Base-by-base conservation (phyloP, 2,113 vertebrate genomes). In the Podocnemis expansa region DNA sequence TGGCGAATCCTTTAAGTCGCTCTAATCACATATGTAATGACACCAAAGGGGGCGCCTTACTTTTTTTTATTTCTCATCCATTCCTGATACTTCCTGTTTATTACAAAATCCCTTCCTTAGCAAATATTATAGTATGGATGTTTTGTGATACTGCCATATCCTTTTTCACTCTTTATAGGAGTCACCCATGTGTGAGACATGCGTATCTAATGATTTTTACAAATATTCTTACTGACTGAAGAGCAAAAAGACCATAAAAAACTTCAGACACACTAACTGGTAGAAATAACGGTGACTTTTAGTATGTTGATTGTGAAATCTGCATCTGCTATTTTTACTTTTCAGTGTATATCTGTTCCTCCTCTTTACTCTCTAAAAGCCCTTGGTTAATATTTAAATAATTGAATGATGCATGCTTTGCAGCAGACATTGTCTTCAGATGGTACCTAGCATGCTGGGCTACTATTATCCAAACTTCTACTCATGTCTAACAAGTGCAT, bases 1-100 rank as follows among this genome's bases (percentile, higher is more conserved):
- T 92, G 94, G 96, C 85, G 34, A 97, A 97, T 95, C 93, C 97
- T 93, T 94, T 93, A 94, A 97, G 94, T 88, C 76, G 97, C 97
- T 95, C 98, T 97, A 97, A 98, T 98, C 98, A 98, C 2, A 0
- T 96, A 96, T 89, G 92, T 85, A 90, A 93, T 95, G 94, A 97
- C 97, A 97, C 97, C 93, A 91, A 95, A 96, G 96, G 96, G 51
- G 89, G 94, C 89, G 91, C 96, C 97, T 97, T 92, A 87, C 87
- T 96, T 97, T 95, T 97, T 96, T 97, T 96, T 97, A 97, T 96
- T 97, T 96, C 97, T 96, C 96, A 96, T 97, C 97, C 97, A 97
- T 97, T 94, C 94, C 91, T 83, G 90, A 97, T 97, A 97, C 96
- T 94, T 97, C 92, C 90, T 88, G 78, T 95, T 97, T 97, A 97